Evolutionary conservation across 1,140 invertebrate species (phyloP), one percentile per base, ranked within the genome.

Genomic region (Eufriesea mexicana): DNA sequence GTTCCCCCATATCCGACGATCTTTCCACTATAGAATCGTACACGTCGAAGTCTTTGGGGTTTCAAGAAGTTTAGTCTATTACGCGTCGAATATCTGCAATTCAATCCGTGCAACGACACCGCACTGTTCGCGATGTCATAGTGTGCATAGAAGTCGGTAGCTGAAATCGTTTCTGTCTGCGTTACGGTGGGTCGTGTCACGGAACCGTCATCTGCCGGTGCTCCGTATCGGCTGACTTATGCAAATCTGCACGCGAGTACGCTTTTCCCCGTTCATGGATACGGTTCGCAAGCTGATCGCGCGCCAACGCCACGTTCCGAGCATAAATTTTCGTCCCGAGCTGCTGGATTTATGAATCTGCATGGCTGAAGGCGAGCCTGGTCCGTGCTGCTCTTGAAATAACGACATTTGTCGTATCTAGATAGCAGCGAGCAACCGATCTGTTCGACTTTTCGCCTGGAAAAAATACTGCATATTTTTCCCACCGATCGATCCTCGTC

Each of bases 201-300:
- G 70, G 51, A 80, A 74, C 59, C 70, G 78, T 80, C 78, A 80
- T 80, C 70, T 55, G 78, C 70, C 70, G 47, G 70, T 59, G 49
- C 71, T 54, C 62, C 70, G 57, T 80, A 80, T 80, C 78, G 57
- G 70, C 59, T 80, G 78, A 74, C 78, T 80, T 80, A 80, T 80
- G 78, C 78, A 80, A 80, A 80, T 80, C 70, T 25, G 35, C 70
- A 45, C 47, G 57, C 57, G 70, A 80, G 77, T 51, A 49, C 67
- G 76, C 67, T 72, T 71, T 72, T 62, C 51, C 45, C 51, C 18
- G 16, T 14, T 45, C 35, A 23, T 14, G 28, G 35, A 51, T 28
- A 67, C 28, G 62, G 51, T 28, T 71, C 66, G 76, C 76, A 68
- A 71, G 42, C 77, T 61, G 78, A 79, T 79, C 68, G 68, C 55